Evolutionary conservation across 2,113 vertebrate species (phyloP).

Genomic region (Serinus canaria): DNA sequence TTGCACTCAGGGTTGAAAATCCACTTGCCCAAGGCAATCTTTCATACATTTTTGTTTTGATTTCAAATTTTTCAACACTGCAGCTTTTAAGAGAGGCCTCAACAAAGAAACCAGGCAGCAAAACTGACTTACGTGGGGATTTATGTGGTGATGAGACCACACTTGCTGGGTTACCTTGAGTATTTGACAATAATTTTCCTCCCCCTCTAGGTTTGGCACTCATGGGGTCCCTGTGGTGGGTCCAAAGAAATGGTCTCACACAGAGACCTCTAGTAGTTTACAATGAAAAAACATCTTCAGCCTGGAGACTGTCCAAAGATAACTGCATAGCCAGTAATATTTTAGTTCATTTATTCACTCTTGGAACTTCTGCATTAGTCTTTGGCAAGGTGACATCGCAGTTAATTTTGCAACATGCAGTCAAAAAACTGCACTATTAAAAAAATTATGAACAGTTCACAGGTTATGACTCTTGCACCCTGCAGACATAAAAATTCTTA

Average conservation of each 20-base stretch:
- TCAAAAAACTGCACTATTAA: neutral
- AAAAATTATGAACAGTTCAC: neutral
- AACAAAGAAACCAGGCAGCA: conserved; percentile 12
- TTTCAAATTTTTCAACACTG: conserved; percentile 9
- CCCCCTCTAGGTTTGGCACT: conserved; percentile 39
- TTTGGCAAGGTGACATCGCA: conserved; percentile 38
- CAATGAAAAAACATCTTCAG: conserved; percentile 59
- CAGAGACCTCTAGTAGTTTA: conserved; percentile 39
- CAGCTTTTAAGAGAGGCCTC: neutral
- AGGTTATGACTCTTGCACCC: neutral
- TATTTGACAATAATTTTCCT: conserved; percentile 46
- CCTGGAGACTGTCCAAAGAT: conserved; percentile 50
- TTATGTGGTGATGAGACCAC: conserved; percentile 69
- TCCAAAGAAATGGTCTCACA: conserved; percentile 45
- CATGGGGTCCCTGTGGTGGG: conserved; percentile 39
- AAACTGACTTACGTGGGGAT: conserved; percentile 14
- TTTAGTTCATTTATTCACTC: conserved; percentile 47
- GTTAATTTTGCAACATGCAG: conserved; percentile 14
- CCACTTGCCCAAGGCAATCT: neutral
- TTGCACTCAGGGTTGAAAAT: neutral
- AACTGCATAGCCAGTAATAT: conserved; percentile 51
- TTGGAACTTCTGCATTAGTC: conserved; percentile 38
- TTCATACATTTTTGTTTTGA: neutral
- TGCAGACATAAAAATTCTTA: neutral
- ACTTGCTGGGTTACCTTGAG: conserved; percentile 48